A percentile compares a stretch with the other conserved stretches of the same genome.
Evolutionary conservation across 2,888 invertebrate species (phyloP).

Genomic region (Hymenopus coronatus): DNA sequence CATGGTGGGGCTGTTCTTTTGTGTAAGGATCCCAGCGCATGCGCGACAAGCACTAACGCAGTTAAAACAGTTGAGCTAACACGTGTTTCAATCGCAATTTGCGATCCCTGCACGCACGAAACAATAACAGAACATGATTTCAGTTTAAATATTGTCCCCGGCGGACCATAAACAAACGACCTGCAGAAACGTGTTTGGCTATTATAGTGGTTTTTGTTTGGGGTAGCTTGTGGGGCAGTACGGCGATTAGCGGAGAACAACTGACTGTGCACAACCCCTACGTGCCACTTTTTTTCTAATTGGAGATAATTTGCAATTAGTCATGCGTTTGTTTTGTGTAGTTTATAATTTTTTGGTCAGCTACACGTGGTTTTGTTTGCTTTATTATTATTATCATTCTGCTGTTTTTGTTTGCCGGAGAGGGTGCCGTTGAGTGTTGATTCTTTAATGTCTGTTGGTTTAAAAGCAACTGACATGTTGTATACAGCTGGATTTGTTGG

Average conservation of each 20-base stretch:
- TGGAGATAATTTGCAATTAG: conserved; percentile 19
- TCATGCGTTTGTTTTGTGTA: background rate
- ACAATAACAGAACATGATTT: conserved; percentile 4
- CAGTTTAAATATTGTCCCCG: background rate
- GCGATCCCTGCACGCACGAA: background rate
- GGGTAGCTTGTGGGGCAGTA: background rate
- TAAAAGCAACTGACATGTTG: conserved; percentile 1
- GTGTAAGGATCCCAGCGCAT: background rate
- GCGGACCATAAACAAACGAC: background rate
- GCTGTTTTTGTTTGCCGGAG: background rate
- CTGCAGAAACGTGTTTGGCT: conserved; percentile 14
- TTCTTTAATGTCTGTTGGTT: background rate
- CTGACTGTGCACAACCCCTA: background rate
- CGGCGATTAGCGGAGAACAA: background rate
- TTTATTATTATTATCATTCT: background rate
- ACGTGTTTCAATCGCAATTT: background rate
- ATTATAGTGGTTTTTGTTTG: conserved; percentile 3
- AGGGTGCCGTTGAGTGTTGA: background rate
- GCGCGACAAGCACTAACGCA: background rate
- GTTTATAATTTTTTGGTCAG: background rate
- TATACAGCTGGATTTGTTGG: background rate
- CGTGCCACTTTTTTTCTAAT: background rate
- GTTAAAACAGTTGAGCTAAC: background rate
- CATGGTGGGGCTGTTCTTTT: no score
- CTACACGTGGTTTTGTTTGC: background rate